phyloP scores from a whole-genome alignment of 2,113 vertebrate genomes.

The Amphiprion percula region DNA sequence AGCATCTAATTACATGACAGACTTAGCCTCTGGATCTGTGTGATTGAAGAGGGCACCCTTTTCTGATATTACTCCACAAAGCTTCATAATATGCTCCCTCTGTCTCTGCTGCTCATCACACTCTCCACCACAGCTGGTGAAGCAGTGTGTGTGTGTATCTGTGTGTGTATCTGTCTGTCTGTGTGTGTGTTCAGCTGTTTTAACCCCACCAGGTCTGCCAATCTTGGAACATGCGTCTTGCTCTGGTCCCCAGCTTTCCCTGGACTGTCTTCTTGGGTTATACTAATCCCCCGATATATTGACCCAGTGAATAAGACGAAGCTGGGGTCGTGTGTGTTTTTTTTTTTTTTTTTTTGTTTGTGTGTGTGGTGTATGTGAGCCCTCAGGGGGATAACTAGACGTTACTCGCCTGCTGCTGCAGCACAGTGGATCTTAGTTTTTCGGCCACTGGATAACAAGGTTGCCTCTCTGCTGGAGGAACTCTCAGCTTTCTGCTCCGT shows the following conservation, averaged over 20 bases:
- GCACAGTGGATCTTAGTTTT: constrained; percentile 61
- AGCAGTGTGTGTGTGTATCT: constrained; percentile 10
- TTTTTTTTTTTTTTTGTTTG: constrained; percentile 17
- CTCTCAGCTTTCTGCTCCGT: constrained; percentile 53
- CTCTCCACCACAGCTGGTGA: constrained; percentile 36
- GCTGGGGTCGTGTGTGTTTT: constrained; percentile 30
- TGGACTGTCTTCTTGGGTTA: constrained; percentile 49
- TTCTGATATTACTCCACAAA: constrained; percentile 63
- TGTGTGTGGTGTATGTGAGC: neutral
- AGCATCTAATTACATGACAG: constrained; percentile 77
- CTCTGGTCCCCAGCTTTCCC: constrained; percentile 38
- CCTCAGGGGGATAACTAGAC: constrained; percentile 50
- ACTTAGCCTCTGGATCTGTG: constrained; percentile 64
- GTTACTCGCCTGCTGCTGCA: constrained; percentile 46
- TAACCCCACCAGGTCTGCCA: constrained; percentile 47
- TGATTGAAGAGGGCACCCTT: constrained; percentile 67
- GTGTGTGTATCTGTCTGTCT: neutral
- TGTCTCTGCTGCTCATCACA: constrained; percentile 41
- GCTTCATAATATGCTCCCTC: constrained; percentile 55
- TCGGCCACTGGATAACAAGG: constrained; percentile 69
- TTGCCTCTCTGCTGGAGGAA: constrained; percentile 62
- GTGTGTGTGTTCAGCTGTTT: constrained; percentile 27
- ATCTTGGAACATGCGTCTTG: constrained; percentile 54
- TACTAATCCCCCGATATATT: constrained; percentile 51
- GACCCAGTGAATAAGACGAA: constrained; percentile 54